Evolutionary conservation across 2,113 vertebrate species (phyloP).

Genomic region (Nannospalax galili): DNA sequence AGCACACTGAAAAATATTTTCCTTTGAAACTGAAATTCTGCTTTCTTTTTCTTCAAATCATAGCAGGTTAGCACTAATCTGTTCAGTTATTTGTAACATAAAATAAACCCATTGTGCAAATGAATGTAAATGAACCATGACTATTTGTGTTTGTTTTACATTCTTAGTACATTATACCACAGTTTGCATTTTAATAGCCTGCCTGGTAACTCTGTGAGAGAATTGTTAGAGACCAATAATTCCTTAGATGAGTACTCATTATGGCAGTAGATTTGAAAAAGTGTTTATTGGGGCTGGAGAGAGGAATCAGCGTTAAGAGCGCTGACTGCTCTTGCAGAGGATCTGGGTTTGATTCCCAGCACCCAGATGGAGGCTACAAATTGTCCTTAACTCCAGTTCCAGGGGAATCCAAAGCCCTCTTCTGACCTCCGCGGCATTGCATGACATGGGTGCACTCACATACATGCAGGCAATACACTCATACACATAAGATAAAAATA

Average conservation of each 20-base stretch:
- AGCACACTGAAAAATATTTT: neutral
- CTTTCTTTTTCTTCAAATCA: constrained; percentile 26
- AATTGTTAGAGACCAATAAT: constrained; percentile 10
- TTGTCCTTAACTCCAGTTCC: no score
- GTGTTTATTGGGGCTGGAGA: no score
- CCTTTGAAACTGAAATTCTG: neutral
- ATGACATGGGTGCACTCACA: no score
- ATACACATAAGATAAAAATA: no score
- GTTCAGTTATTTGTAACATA: constrained; percentile 53
- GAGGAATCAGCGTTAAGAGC: no score
- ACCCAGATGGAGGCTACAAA: no score
- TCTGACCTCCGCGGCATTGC: no score
- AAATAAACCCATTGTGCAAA: constrained; percentile 43
- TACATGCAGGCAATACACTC: no score
- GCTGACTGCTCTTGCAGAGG: no score
- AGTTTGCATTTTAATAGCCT: constrained; percentile 60
- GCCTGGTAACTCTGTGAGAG: constrained; percentile 7
- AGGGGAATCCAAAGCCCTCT: no score
- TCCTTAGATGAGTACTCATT: neutral
- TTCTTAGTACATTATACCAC: constrained; percentile 32
- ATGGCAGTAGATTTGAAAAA: constrained; percentile 45
- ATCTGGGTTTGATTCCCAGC: no score
- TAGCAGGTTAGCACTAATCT: neutral
- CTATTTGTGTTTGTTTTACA: constrained; percentile 45
- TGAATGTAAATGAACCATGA: constrained; percentile 29